A percentile compares a stretch with the other conserved stretches of the same genome.
Evolutionary conservation across 2,888 invertebrate genomes (phyloP).

Genomic region (Colletes collaris): DNA sequence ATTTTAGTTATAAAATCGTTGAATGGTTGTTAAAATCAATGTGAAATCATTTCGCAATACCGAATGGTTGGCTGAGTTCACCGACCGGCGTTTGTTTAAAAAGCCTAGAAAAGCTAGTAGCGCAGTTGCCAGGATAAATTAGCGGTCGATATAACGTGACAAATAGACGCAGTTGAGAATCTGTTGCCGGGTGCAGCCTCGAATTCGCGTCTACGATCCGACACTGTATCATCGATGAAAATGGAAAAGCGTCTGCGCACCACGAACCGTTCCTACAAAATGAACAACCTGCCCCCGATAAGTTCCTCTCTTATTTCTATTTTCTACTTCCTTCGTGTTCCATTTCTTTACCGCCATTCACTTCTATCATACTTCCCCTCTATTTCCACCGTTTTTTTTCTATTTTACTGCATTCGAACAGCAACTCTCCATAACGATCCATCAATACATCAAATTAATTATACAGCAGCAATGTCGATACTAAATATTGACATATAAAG

Average conservation of each 20-base stretch:
- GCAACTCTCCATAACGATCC: not conserved
- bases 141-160: constrained; percentile 37
- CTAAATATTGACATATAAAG: too few relatives aligned
- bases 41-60: not conserved
- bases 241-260: constrained; percentile 59
- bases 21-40: too few relatives aligned
- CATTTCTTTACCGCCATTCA: not conserved
- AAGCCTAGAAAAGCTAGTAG: not conserved
- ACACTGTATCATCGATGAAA: constrained; percentile 54
- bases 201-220: constrained; percentile 46
- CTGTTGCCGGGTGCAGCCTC: constrained; percentile 37
- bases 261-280: constrained; percentile 5
- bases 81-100: not conserved
- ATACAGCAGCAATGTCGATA: too few relatives aligned
- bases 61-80: not conserved
- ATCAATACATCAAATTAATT: too few relatives aligned
- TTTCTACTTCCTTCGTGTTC: not conserved
- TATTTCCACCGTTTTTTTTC: too few relatives aligned
- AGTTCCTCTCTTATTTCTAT: not conserved
- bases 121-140: constrained; percentile 9
- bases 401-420: too few relatives aligned
- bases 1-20: too few relatives aligned
- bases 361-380: not conserved
- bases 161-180: constrained; percentile 17
- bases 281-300: not conserved